Evolutionary conservation across 2,888 invertebrate genomes (phyloP), one percentile per base, ranked within the genome.

Genomic region (Drosophila lutescens): DNA sequence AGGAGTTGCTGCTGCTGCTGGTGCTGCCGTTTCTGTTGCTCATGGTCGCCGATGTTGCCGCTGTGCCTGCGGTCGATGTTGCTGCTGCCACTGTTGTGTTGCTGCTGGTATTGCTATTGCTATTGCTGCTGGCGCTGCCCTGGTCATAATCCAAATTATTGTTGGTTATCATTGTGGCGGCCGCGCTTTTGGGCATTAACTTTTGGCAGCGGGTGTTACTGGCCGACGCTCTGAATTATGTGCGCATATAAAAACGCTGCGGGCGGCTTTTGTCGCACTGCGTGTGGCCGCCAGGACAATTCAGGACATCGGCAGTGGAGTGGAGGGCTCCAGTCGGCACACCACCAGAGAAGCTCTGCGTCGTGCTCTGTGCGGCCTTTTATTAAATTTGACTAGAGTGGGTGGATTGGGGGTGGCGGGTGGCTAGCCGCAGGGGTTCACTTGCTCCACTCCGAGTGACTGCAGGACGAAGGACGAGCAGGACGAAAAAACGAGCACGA

Each of bases 71-170:
- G 53, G 53, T 55, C 2, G 57, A 12, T 23, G 57, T 71, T 40
- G 43, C 43, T 50, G 40, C 8, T 46, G 59, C 54, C 46, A 13
- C 43, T 62, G 76, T 34, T 53, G 68, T 43, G 46, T 8, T 60
- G 26, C 36, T 49, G 65, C 1, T 26, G 26, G 5, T 26, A 6
- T 6, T 26, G 26, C 5, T 26, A 23, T 53, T 56, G 46, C 12
- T 60, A 23, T 40, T 50, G 66, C 55, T 57, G 65, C 53, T 59
- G 56, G 51, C 51, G 62, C 69, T 76, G 62, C 82, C 90, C 78
- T 84, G 90, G 74, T 89, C 90, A 68, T 89, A 90, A 77, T 91
- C 90, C 85, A 91, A 87, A 89, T 91, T 91, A 88, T 91, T 91
- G 86, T 91, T 91, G 91, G 90, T 91, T 79, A 91, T 90, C 91